phyloP scores from a whole-genome alignment of 1,140 invertebrate genomes.

The Papilio glaucus region DNA sequence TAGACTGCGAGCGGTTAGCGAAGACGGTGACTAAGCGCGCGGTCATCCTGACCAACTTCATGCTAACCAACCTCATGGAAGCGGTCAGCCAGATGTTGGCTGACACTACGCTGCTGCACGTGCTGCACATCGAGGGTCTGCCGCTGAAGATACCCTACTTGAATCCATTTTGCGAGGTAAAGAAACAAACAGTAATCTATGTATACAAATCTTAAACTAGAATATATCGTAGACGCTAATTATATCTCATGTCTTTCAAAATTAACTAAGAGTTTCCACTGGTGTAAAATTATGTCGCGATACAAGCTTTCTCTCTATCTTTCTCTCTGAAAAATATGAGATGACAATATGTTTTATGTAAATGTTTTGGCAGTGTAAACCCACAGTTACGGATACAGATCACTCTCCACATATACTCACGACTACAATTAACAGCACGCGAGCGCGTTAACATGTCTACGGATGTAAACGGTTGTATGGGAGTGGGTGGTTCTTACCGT shows the following conservation, averaged over 20 bases:
- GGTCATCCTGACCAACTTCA: slow-evolving; percentile 79
- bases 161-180: slow-evolving; percentile 82
- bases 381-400: too few relatives aligned
- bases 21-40: slow-evolving; percentile 77
- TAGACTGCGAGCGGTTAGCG: slow-evolving; percentile 77
- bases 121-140: slow-evolving; percentile 86
- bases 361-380: too few relatives aligned
- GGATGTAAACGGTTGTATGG: too few relatives aligned
- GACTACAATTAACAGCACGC: too few relatives aligned
- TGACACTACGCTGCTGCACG: slow-evolving; percentile 82
- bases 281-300: too few relatives aligned
- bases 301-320: too few relatives aligned
- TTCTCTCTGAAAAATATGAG: too few relatives aligned
- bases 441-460: too few relatives aligned
- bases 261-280: too few relatives aligned
- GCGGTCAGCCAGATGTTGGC: slow-evolving; percentile 83
- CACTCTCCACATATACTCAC: too few relatives aligned
- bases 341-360: too few relatives aligned
- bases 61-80: slow-evolving; percentile 75
- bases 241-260: not conserved
- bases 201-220: not conserved
- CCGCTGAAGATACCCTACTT: slow-evolving; percentile 86
- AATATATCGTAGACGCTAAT: not conserved
- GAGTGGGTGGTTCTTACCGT: too few relatives aligned
- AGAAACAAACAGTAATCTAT: not conserved